These are phyloP conservation scores for Amorpha juglandis DNA, from an alignment of 2,888 invertebrate genomes.

Conservation along the genomic window DNA sequence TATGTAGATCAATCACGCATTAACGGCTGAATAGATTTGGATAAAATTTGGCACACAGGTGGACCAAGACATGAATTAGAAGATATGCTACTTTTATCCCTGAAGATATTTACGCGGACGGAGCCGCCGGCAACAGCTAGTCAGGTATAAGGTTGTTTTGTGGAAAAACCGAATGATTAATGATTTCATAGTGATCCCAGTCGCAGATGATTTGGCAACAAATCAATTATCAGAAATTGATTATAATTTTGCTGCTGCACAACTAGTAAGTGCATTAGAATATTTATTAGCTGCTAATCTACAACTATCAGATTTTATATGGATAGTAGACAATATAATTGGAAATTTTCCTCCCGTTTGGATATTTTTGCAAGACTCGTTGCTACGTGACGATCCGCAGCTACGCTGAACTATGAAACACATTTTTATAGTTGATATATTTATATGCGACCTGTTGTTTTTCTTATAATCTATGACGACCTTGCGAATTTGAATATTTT, in stretches of 20 bases:
- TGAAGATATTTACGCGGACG: too few relatives aligned
- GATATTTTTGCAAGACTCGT: conserved; percentile 22
- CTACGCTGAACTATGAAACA: conserved; percentile 23
- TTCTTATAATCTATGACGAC: neutral
- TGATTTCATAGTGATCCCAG: conserved; percentile 36
- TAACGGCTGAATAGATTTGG: too few relatives aligned
- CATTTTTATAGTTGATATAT: neutral
- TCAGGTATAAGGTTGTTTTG: conserved; percentile 1
- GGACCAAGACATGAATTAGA: too few relatives aligned
- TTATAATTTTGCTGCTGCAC: conserved; percentile 31
- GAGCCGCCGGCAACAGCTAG: too few relatives aligned
- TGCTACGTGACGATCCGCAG: conserved; percentile 28
- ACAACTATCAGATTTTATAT: neutral
- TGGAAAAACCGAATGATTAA: conserved; percentile 39
- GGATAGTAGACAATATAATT: conserved; percentile 3
- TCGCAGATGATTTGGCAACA: conserved; percentile 46
- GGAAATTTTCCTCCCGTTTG: neutral
- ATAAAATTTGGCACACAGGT: too few relatives aligned
- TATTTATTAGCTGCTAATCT: neutral
- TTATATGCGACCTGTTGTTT: neutral
- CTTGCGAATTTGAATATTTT: too few relatives aligned
- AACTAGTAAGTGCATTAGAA: neutral
- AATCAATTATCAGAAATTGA: conserved; percentile 41
- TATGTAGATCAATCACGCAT: too few relatives aligned
- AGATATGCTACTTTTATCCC: too few relatives aligned